A percentile compares a stretch with the other conserved stretches of the same genome.
Evolutionary conservation across 2,113 vertebrate genomes (phyloP).

Genomic region (Sialia sialis): DNA sequence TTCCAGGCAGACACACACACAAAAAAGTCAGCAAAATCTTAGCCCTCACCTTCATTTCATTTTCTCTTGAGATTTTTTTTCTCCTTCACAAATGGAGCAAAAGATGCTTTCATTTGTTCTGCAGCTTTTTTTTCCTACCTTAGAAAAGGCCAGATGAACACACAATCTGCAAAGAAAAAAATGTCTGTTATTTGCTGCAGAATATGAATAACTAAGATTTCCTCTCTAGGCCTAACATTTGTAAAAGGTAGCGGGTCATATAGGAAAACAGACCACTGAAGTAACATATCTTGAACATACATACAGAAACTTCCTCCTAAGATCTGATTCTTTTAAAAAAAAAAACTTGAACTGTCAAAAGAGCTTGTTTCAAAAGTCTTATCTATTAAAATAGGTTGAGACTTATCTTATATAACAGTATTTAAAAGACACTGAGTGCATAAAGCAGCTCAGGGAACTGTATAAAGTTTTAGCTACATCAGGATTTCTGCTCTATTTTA

Average conservation of each 20-base stretch:
- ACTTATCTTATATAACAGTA: slow-evolving; percentile 22
- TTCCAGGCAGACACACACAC: background rate
- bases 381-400: slow-evolving; percentile 6
- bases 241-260: background rate
- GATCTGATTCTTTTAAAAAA: background rate
- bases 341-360: background rate
- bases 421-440: slow-evolving; percentile 20
- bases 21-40: background rate
- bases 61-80: background rate
- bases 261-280: background rate
- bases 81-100: background rate
- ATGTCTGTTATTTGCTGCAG: background rate
- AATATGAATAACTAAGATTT: background rate
- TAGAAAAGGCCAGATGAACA: background rate
- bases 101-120: background rate
- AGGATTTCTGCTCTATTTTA: slow-evolving; percentile 23
- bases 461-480: background rate
- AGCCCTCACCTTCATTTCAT: background rate
- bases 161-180: background rate
- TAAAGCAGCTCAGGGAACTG: background rate
- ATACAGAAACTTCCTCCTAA: background rate
- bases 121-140: background rate
- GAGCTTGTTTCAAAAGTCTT: background rate
- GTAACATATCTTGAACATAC: background rate
- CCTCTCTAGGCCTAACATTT: background rate